Evolutionary conservation across 2,797 vertebrate genomes (phyloP).

Genomic region (Iguana delicatissima): DNA sequence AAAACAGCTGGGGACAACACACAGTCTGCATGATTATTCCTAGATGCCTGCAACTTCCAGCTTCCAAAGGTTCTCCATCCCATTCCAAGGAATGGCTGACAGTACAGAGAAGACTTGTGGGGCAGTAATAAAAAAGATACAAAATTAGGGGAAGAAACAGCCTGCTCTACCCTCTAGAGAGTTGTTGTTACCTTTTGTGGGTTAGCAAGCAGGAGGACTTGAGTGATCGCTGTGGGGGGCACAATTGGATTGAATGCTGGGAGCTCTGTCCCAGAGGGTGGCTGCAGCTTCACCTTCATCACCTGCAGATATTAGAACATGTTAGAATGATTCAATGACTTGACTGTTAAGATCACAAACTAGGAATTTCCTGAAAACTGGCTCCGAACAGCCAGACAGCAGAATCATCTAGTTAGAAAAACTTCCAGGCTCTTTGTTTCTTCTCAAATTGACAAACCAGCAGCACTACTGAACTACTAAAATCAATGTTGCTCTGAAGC

Average conservation of each 20-base stretch:
- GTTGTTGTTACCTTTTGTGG: constrained; percentile 89
- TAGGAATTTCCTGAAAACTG: not conserved
- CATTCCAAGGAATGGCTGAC: not conserved
- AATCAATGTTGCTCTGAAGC: not conserved
- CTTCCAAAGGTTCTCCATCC: not conserved
- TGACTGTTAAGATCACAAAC: not conserved
- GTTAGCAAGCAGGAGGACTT: constrained; percentile 95
- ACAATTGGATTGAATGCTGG: constrained; percentile 94
- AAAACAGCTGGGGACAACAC: no score
- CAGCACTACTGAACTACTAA: not conserved
- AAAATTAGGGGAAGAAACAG: no score
- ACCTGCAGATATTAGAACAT: constrained; percentile 77
- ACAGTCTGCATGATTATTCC: no score
- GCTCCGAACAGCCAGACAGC: not conserved
- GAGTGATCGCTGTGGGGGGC: constrained; percentile 94
- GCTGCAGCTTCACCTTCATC: constrained; percentile 97
- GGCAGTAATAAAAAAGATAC: not conserved
- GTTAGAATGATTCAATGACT: not conserved
- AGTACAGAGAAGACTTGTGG: not conserved
- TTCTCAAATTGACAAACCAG: not conserved
- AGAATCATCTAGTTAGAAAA: not conserved
- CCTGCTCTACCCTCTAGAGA: fast-evolving
- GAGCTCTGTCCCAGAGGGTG: constrained; percentile 92
- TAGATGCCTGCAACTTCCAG: not conserved
- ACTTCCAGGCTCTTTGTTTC: not conserved